phyloP scores from a whole-genome alignment of 2,113 vertebrate genomes.

The Platysternon megacephalum region DNA sequence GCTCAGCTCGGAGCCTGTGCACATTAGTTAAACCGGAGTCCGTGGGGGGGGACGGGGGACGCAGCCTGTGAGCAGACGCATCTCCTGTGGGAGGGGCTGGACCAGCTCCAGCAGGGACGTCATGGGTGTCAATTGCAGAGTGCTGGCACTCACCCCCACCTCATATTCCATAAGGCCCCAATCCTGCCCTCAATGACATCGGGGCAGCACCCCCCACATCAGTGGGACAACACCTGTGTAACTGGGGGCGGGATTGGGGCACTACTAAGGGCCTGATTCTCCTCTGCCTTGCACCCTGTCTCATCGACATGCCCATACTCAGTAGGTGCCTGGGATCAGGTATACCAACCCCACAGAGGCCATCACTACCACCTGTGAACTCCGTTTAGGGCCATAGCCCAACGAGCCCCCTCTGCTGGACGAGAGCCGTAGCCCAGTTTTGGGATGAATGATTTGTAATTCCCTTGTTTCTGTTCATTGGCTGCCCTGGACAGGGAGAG shows the following conservation, averaged over 20 bases:
- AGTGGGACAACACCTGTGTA: neutral
- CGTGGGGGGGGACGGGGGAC: fast-evolving
- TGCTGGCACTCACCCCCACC: neutral
- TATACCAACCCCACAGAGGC: neutral
- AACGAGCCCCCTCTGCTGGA: neutral
- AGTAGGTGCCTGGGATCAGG: neutral
- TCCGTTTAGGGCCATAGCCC: neutral
- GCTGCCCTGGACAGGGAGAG: neutral
- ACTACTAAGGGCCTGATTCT: neutral
- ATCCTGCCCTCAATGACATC: neutral
- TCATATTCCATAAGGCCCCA: neutral
- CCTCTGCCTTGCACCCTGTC: neutral
- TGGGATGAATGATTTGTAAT: neutral
- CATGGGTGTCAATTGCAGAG: neutral
- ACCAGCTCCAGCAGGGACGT: neutral
- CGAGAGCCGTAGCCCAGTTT: neutral
- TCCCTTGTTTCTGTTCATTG: neutral
- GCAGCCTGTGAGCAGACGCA: neutral
- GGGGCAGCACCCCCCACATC: neutral
- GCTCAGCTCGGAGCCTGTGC: neutral
- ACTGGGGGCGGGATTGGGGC: neutral
- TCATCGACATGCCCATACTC: neutral
- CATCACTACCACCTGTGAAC: neutral
- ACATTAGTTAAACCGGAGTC: neutral
- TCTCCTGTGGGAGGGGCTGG: neutral